Evolutionary conservation across 2,888 invertebrate species (phyloP).

Genomic region (Dorcus parallelipipedus): DNA sequence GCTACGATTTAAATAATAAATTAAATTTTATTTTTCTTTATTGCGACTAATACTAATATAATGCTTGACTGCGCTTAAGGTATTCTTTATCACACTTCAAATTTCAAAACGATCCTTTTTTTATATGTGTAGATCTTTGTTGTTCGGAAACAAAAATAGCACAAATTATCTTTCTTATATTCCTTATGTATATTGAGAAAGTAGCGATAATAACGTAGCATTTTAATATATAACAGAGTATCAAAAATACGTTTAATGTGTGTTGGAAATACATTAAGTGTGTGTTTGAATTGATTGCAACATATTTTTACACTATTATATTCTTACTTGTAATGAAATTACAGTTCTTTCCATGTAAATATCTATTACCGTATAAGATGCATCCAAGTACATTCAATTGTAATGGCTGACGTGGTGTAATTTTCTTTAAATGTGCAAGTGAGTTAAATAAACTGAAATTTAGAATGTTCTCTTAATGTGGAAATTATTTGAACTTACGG

Average conservation of each 20-base stretch:
- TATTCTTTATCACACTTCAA: not conserved
- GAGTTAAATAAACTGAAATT: constrained; percentile 1
- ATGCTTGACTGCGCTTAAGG: not conserved
- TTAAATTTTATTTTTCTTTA: not conserved
- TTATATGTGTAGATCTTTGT: constrained; percentile 4
- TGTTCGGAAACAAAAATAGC: constrained; percentile 1
- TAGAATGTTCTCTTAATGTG: not conserved
- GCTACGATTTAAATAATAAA: no score
- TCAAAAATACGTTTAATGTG: not conserved
- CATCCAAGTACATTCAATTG: not conserved
- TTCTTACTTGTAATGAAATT: constrained; percentile 2
- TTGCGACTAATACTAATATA: not conserved
- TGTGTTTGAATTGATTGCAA: constrained; percentile 5
- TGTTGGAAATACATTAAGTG: not conserved
- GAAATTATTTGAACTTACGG: no score
- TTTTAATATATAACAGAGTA: constrained; percentile 1
- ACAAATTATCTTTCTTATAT: constrained; percentile 7
- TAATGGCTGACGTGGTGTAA: not conserved
- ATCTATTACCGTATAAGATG: not conserved
- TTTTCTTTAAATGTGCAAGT: constrained; percentile 2
- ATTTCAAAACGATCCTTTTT: not conserved
- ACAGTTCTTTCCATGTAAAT: not conserved
- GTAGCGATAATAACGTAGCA: constrained; percentile 1
- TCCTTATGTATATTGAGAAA: not conserved
- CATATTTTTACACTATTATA: constrained; percentile 8